Evolutionary conservation across 2,888 invertebrate species (phyloP), one percentile per base, ranked within the genome.

Genomic region (Hypselothyrea guttata): DNA sequence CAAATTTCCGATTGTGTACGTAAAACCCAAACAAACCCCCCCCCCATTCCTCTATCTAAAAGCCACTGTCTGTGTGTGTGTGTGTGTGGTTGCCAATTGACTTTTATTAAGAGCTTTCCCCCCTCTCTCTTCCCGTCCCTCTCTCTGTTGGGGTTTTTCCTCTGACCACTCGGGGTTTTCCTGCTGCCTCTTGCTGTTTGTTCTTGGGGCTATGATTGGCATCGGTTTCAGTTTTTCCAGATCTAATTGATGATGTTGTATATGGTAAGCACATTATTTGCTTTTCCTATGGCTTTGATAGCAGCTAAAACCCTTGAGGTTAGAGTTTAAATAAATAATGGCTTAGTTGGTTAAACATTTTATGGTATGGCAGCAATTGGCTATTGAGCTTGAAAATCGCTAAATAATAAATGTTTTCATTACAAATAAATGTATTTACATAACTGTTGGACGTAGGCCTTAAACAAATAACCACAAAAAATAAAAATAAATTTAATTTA

Each of bases 31-130:
- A 31, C 11, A 8, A 11, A 12, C 9, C 18, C 12, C 8, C 11
- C 8, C 11, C 22, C 51, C 11, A 7, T 27, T 5, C 2, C 11
- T 8, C 2, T n/a, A 28, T n/a, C 9, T 9, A 13, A 33, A 11
- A 11, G 11, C 5, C 1, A 2, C 2, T 33, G 4, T 33, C 2
- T 33, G 33, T 33, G 9, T 9, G 8, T 11, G 15, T 35, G 15
- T 35, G 35, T 28, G 54, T 60, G 56, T 51, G 68, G 34, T 62
- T 71, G 68, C 57, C 74, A 76, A 76, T 76, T 71, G 81, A 71
- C 71, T 76, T 76, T 67, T 73, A 79, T 76, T 73, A 79, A 76
- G 81, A 79, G 76, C 58, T 45, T 34, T 22, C 22, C 22, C 3
- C 5, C 22, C 42, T 46, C 47, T 48, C 56, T 53, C 44, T n/a